Evolutionary conservation across 2,888 invertebrate genomes (phyloP), one percentile per base, ranked within the genome.

Genomic region (Trachelus troglodyta): DNA sequence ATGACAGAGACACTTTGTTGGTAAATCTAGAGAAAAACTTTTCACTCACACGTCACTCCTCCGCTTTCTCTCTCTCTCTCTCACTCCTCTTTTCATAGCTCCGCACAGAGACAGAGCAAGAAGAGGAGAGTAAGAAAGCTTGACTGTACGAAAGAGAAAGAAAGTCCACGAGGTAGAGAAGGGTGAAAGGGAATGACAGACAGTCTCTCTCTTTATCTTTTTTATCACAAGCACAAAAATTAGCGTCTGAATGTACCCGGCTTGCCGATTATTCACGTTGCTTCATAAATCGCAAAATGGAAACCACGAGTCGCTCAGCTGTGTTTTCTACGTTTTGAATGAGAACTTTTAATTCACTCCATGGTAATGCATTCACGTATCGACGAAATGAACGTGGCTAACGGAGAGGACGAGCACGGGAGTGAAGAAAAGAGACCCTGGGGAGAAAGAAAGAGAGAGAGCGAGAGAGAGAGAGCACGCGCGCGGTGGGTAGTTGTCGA

Each of bases 401-500:
- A 23, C 40, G 40, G 40, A 56, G 40, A 56, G 40, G 23, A 56
- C 6, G 40, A 56, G 23, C 23, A 23, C 40, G 23, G 2, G 40
- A 56, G 9, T 56, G 40, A 56, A 56, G 23, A 23, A 56, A 23
- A 6, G 23, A 56, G 23, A 23, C 40, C 15, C 15, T 15, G 40
- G 40, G 40, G 40, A 40, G 40, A 40, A 35, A 35, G 12, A 35
- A 12, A 35, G 12, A 35, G 11, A 31, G 1, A 35, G 11, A 31
- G 1, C 12, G 11, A 35, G 35, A 35, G 35, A 34, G 40, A 40
- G 40, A 40, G 40, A 56, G 79, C 74, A 74, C 80, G 79, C 56
- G 79, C 77, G 78, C 75, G 23, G 40, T 9, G 23, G 73, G 79
- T 75, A 69, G 69, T n/a, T 77, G 76, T 68, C 75, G 75, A 68